phyloP scores from a whole-genome alignment of 2,888 invertebrate species.

The Drosophila anceps region DNA sequence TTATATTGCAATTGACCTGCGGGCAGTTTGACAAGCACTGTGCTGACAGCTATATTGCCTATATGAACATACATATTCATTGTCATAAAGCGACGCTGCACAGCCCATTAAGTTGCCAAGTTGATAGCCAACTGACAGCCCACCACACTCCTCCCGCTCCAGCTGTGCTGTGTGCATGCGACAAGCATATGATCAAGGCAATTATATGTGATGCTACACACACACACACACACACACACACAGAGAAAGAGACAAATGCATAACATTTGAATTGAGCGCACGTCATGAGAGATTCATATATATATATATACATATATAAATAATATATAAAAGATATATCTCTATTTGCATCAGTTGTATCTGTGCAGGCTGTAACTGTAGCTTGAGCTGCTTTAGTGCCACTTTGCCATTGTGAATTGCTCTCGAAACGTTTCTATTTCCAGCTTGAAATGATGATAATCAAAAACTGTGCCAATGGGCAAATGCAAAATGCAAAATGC shows the following conservation, averaged over 20 bases:
- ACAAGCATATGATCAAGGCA: conserved; percentile 73
- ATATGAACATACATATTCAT: conserved; percentile 25
- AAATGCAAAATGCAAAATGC: conserved; percentile 44
- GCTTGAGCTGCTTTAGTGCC: conserved; percentile 26
- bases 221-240: conserved; percentile 17
- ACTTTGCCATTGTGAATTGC: conserved; percentile 57
- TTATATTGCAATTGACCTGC: conserved; percentile 25
- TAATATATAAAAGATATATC: conserved; percentile 6
- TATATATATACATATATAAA: background rate
- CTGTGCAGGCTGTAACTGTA: conserved; percentile 15
- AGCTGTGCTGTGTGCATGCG: conserved; percentile 60
- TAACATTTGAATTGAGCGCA: conserved; percentile 69
- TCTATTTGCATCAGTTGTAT: conserved; percentile 20
- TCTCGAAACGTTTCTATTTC: conserved; percentile 56
- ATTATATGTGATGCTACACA: conserved; percentile 59
- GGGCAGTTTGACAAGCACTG: conserved; percentile 52
- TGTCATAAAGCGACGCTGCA: conserved; percentile 57
- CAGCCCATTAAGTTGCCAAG: conserved; percentile 68
- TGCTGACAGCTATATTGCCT: conserved; percentile 50
- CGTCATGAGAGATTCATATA: conserved; percentile 53
- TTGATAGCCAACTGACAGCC: conserved; percentile 51
- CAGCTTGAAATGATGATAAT: conserved; percentile 49
- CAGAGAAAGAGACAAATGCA: conserved; percentile 23
- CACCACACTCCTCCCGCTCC: background rate
- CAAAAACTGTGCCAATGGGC: conserved; percentile 70